These are phyloP conservation scores for Polydrusus tereticollis DNA, from an alignment of 2,888 invertebrate species.

Conservation along the genomic window DNA sequence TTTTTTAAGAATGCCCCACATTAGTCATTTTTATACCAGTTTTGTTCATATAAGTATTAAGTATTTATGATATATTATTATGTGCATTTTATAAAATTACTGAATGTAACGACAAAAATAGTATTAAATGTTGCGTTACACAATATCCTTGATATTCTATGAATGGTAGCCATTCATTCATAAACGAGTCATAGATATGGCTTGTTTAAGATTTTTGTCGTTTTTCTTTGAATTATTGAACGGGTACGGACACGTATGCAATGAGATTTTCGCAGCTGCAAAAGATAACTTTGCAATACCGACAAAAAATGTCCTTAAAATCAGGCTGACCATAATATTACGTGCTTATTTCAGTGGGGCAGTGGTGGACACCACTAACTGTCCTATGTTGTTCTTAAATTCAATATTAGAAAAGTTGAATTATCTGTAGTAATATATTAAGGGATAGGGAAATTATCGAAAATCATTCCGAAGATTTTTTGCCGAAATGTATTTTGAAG, in stretches of 20 bases:
- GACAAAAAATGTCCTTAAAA: too few relatives aligned
- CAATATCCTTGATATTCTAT: conserved; percentile 40
- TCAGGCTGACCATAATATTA: too few relatives aligned
- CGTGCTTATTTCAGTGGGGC: too few relatives aligned
- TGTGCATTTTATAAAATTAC: conserved; percentile 15
- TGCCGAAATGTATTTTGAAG: too few relatives aligned
- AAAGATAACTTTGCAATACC: background rate
- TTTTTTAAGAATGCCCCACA: background rate
- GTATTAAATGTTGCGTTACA: conserved; percentile 17
- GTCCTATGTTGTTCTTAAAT: too few relatives aligned
- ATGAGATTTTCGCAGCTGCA: too few relatives aligned
- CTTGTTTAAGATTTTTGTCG: conserved; percentile 3
- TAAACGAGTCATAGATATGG: conserved; percentile 52
- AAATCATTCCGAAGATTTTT: too few relatives aligned
- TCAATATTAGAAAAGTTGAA: too few relatives aligned
- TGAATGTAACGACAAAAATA: conserved; percentile 25
- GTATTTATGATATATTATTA: conserved; percentile 2
- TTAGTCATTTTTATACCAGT: background rate
- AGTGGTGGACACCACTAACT: too few relatives aligned
- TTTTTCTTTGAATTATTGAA: background rate
- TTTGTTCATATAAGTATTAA: background rate
- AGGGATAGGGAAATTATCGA: too few relatives aligned
- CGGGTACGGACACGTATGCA: background rate
- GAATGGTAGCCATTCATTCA: conserved; percentile 39
- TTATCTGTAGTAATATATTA: too few relatives aligned